Conservation (phyloP, 2,888 invertebrate species). For the Matsumyia berberina region DNA sequence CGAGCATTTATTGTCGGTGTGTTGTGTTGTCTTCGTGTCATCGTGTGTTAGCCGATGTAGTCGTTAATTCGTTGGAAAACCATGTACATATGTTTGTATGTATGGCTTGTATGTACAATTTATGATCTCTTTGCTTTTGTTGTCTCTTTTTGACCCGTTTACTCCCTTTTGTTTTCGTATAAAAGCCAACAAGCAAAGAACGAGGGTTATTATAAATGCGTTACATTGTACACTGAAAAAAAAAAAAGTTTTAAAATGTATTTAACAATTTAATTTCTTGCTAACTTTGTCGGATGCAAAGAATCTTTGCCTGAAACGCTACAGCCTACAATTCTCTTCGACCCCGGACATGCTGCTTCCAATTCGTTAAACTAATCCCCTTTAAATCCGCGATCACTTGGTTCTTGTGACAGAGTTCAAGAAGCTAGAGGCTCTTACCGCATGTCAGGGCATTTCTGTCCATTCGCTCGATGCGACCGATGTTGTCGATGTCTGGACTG, state of each 20-base stretch:
- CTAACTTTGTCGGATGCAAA: no score
- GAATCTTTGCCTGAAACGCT: no score
- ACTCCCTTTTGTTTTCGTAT: conserved; percentile 64
- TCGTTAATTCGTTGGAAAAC: conserved; percentile 69
- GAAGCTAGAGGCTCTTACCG: no score
- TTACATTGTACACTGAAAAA: conserved; percentile 68
- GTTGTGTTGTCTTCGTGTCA: conserved; percentile 55
- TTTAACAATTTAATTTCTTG: no score
- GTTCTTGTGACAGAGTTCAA: no score
- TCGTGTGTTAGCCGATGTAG: conserved; percentile 58
- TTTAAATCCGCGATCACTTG: no score
- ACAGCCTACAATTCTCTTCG: no score
- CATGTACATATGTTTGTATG: conserved; percentile 13
- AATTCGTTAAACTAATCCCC: no score
- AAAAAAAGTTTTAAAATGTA: not conserved
- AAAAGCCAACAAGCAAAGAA: conserved; percentile 50
- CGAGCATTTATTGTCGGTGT: conserved; percentile 52
- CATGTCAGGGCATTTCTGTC: no score
- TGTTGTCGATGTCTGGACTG: no score
- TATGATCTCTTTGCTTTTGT: conserved; percentile 39
- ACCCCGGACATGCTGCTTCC: no score
- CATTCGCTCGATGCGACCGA: no score
- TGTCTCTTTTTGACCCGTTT: conserved; percentile 70
- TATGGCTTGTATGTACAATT: conserved; percentile 36
- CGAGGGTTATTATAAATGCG: conserved; percentile 68